Evolutionary conservation across 2,797 vertebrate genomes (phyloP).

Genomic region (Enteromius fasciolatus): DNA sequence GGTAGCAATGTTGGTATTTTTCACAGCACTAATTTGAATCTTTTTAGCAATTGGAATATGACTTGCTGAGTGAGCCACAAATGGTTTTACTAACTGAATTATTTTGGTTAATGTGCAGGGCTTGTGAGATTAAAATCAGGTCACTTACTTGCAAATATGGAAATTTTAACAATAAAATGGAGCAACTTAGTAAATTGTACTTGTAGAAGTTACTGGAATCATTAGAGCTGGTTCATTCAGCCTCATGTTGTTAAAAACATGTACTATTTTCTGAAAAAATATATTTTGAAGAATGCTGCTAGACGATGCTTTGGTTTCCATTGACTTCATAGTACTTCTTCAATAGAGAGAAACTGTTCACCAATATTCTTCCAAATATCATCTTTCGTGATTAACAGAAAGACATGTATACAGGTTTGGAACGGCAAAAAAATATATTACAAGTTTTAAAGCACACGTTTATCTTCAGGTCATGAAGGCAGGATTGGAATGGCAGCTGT

Average conservation of each 20-base stretch:
- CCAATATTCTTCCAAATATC: neutral
- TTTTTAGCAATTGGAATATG: neutral
- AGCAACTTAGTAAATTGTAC: neutral
- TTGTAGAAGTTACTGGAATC: too few relatives aligned
- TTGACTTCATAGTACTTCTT: too few relatives aligned
- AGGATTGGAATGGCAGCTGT: constrained; percentile 87
- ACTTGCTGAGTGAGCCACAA: neutral
- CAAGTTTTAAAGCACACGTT: neutral
- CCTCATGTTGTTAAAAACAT: too few relatives aligned
- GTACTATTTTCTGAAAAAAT: neutral
- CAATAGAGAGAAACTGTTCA: too few relatives aligned
- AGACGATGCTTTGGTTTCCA: too few relatives aligned
- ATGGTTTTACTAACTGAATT: too few relatives aligned
- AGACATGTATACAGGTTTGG: neutral
- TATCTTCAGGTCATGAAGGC: constrained; percentile 83
- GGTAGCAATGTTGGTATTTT: neutral
- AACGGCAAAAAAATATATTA: neutral
- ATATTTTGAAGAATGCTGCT: neutral
- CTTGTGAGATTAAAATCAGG: neutral
- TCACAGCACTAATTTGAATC: neutral
- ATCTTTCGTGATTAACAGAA: neutral
- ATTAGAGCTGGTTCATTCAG: neutral
- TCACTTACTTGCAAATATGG: neutral
- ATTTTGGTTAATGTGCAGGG: too few relatives aligned
- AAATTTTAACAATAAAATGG: neutral